Evolutionary conservation across 2,888 invertebrate genomes (phyloP), one percentile per base, ranked within the genome.

Genomic region (Mimas tiliae): DNA sequence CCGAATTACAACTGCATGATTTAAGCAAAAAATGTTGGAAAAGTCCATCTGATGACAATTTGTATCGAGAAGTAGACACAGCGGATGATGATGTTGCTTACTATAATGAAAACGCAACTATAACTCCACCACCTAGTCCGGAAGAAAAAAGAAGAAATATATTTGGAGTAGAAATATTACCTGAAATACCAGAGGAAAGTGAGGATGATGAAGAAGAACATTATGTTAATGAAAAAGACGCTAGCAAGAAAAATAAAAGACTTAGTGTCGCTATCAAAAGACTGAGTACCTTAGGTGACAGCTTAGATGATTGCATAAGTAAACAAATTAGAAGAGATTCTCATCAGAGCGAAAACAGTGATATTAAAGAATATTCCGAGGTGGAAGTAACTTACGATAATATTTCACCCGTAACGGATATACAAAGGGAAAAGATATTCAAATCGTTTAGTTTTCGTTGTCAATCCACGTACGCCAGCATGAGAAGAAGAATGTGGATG

Each of bases 161-260:
- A 52, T 92, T 91, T 72, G 94, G 94, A 4, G 93, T 94, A 53
- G 91, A 94, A 76, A 92, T 94, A 75, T 79, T 94, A 66, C 94
- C 94, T 33, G 91, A 94, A 81, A 94, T 94, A 79, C 91, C 91
- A 4, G 94, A 94, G 79, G 94, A 94, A 77, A 93, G 88, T 66
- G 94, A 94, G 78, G 86, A 87, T 48, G 88, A 88, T 12, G 75
- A 77, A 21, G 86, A 86, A 12, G 78, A 85, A 66, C 66, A 73
- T 51, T 77, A 70, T 68, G 64, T 70, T 45, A 74, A 69, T 45
- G 77, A 77, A 53, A 80, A 78, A 69, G 75, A 78, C 68, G 67
- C 75, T 33, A 81, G 72, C 67, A 85, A 77, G 67, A 85, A 82
- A 72, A 89, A 87, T 69, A 87, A 87, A 75, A 87, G 87, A 65